Base-by-base conservation (phyloP, 2,888 invertebrate genomes). In the Ectropis crepuscularia region DNA sequence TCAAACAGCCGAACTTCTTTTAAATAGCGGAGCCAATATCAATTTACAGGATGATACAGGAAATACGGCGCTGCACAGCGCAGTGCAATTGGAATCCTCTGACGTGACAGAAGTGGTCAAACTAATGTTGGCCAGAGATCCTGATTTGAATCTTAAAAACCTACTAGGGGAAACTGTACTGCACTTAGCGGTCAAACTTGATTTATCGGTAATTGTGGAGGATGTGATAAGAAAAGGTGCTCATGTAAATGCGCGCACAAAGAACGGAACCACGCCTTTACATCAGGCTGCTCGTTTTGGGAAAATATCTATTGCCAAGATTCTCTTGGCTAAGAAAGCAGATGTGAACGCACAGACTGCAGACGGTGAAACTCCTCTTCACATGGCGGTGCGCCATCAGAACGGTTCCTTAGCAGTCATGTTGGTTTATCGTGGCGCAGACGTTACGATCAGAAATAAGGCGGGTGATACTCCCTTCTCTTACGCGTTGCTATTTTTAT, bases 381-480 rank as follows among this genome's bases (percentile, higher is more conserved):
- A 51, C 41, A 10, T 10, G 7, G 41, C 51, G 0, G 51, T 41
- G 7, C 51, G 51, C n/a, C 50, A 28, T 6, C 6, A 41, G n/a
- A 10, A 51, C 11, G 41, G 6, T 4, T 9, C 16, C 2, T 6
- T 41, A 5, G 6, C 10, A 10, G n/a, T 4, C 5, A 5, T 41
- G 5, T 5, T 51, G 9, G 41, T 51, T 4, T 4, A 16, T 5
- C 42, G n/a, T 2, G 16, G 51, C 11, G 51, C 51, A 28, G 10
- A 51, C 10, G 7, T 65, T 10, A 62, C 37, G 11, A 60, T 59
- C 10, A 62, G 49, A 36, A 78, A 78, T 57, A 51, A 6, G 63
- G 70, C 39, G 61, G 66, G 42, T 60, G 71, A 63, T 4, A 73
- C 72, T 6, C 72, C 75, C 10, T 39, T 73, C 71, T 12, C 61